Base-by-base conservation (phyloP, 2,888 invertebrate species). In the Heliothis peltigera region DNA sequence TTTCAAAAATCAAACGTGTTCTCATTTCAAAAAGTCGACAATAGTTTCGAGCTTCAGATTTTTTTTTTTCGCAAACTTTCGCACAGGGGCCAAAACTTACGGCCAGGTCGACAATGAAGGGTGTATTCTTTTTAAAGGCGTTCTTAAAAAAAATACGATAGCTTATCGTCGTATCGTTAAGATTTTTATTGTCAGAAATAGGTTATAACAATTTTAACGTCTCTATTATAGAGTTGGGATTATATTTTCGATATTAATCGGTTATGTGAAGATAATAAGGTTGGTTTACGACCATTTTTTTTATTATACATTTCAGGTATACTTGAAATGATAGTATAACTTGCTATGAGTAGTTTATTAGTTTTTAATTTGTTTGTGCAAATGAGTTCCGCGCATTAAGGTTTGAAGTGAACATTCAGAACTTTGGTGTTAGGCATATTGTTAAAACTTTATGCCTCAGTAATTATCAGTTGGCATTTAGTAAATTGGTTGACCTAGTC, bases 41-140 rank as follows among this genome's bases (percentile, higher is more conserved):
- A 91, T 90, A 79, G 84, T 70, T 71, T 75, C 71, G 72, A 82
- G 81, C 79, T 87, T 83, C 43, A 55, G 39, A n/a, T n/a, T n/a
- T 70, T 66, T 84, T 85, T 87, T 91, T 92, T 93, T 89, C 78
- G 91, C 91, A 76, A 87, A 87, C 81, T 86, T 85, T 84, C 84
- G 79, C 83, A 75, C 81, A 84, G 86, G 87, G 87, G 89, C 85
- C 84, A 84, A 82, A 82, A 82, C 81, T 81, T 82, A 76, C 79
- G 84, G 84, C 86, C 82, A 85, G 75, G 86, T 80, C 81, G 76
- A 85, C 83, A 86, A 83, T 83, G 77, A 86, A 84, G 90, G 88
- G 70, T 84, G 80, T 70, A 66, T 73, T 76, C 73, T 78, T 62
- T n/a, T 10, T 63, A 51, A 68, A 53, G 12, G 21, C 6, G 51